These are phyloP conservation scores for Chirona hameri DNA, from an alignment of 2,888 invertebrate species.

Conservation along the genomic window DNA sequence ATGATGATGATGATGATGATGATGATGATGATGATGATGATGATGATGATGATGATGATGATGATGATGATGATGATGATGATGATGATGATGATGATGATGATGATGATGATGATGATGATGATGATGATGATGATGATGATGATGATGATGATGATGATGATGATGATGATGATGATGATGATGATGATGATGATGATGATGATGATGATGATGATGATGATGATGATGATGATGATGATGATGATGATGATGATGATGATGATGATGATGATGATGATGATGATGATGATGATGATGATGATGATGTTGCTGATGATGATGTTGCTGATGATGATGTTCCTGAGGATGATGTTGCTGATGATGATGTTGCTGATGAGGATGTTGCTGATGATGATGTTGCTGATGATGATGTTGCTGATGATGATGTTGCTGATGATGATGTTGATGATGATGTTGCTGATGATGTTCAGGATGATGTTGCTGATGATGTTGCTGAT, in stretches of 20 bases:
- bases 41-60: slow-evolving; percentile 22
- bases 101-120: slow-evolving; percentile 22
- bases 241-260: background rate
- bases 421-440: too few relatives aligned
- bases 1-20: slow-evolving; percentile 22
- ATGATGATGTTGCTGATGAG: too few relatives aligned
- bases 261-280: slow-evolving; percentile 22
- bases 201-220: background rate
- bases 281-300: slow-evolving; percentile 22
- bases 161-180: background rate
- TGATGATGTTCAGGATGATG: too few relatives aligned
- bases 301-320: too few relatives aligned
- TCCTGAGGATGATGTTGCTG: too few relatives aligned
- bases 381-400: too few relatives aligned
- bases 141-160: background rate
- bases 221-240: background rate
- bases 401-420: too few relatives aligned
- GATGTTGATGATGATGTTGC: too few relatives aligned
- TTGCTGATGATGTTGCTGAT: too few relatives aligned
- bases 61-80: slow-evolving; percentile 22
- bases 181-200: background rate
- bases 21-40: slow-evolving; percentile 22
- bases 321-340: too few relatives aligned
- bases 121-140: slow-evolving; percentile 11
- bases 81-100: slow-evolving; percentile 22